Evolutionary conservation across 2,888 invertebrate species (phyloP), one percentile per base, ranked within the genome.

Genomic region (Cephus pulcher): DNA sequence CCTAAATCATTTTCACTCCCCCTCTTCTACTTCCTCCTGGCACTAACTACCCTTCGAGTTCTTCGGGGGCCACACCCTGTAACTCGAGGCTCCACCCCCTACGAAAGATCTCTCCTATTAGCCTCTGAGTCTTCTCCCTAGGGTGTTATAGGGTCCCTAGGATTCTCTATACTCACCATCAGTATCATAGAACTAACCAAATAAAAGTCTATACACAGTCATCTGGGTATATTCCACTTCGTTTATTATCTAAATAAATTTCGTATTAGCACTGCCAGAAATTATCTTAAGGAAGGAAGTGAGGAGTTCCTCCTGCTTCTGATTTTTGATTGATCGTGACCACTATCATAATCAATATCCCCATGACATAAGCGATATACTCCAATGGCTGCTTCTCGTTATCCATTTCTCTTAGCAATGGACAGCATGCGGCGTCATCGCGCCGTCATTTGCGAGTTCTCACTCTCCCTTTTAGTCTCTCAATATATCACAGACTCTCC

Each of bases 61-160:
- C 84, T 79, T 86, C 80, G 79, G 82, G 86, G 82, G 87, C 89
- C 90, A 87, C 89, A 90, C 89, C 89, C 89, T 88, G 85, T 78
- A 80, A 80, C 80, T 80, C 71, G 80, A 86, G 79, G 88, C 89
- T 89, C 89, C 90, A 89, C 89, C 89, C 87, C 86, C 86, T 80
- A 56, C 34, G 33, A 71, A 78, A 32, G 68, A 34, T 4, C 34
- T 34, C 70, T 56, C 75, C 71, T 34, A 77, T 71, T 71, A 71
- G 71, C 71, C 71, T 71, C 71, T 23, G 71, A 9, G 56, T 56
- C 56, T 56, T 56, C 23, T 56, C 56, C 15, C 56, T 56, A 56
- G 56, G 56, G 23, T 56, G 9, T 9, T 56, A 56, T 56, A 56
- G 56, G 23, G 9, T 23, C 56, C 23, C 23, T 56, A 56, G 56